These are phyloP conservation scores for Sandelia bainsii DNA, from an alignment of 2,797 vertebrate species.

Conservation along the genomic window DNA sequence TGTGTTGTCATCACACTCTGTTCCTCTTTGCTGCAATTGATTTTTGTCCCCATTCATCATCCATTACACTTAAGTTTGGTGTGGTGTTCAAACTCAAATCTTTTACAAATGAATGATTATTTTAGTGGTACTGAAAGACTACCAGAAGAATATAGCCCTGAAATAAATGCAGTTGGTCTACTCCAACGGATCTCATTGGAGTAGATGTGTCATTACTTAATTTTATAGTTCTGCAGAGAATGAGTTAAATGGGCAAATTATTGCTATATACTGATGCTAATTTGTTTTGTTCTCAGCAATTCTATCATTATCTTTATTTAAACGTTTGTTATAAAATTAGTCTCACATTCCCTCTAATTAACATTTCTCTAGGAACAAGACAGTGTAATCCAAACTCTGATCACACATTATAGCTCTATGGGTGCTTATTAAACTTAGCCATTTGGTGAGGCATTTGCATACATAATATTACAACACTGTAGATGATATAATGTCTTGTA, in stretches of 20 bases:
- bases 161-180: conserved; percentile 63
- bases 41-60: conserved; percentile 45
- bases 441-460: conserved; percentile 21
- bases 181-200: conserved; percentile 36
- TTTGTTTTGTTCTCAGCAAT: conserved; percentile 19
- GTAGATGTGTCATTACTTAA: conserved; percentile 53
- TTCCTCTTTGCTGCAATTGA: conserved; percentile 26
- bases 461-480: neutral
- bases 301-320: conserved; percentile 26
- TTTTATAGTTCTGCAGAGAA: conserved; percentile 45
- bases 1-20: conserved; percentile 33
- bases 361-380: conserved; percentile 28
- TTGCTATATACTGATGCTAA: conserved; percentile 26
- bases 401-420: conserved; percentile 24
- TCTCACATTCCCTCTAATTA: conserved; percentile 45
- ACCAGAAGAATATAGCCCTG: conserved; percentile 12
- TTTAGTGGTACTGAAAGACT: conserved; percentile 25
- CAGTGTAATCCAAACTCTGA: conserved; percentile 32
- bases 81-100: conserved; percentile 51
- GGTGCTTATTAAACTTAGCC: conserved; percentile 32
- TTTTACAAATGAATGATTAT: conserved; percentile 54
- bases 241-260: conserved; percentile 41
- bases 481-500: conserved; percentile 8
- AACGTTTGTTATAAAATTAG: conserved; percentile 29
- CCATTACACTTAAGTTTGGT: conserved; percentile 40